phyloP scores from a whole-genome alignment of 2,888 invertebrate genomes.

The Diarsia brunnea region DNA sequence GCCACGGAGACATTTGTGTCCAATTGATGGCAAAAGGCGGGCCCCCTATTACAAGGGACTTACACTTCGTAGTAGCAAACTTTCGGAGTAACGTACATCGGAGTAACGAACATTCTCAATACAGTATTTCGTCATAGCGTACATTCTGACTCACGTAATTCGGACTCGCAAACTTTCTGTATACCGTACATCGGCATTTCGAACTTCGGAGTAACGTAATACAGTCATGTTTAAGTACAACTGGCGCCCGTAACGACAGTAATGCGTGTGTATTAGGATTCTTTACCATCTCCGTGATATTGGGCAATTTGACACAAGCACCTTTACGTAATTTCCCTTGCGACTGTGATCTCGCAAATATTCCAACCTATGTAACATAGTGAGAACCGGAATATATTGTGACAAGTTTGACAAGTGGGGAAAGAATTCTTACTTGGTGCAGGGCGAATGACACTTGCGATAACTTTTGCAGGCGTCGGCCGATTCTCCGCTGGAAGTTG shows the following conservation, averaged over 20 bases:
- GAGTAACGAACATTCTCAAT: no score
- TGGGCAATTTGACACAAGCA: slow-evolving; percentile 62
- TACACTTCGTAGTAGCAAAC: no score
- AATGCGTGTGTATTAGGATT: slow-evolving; percentile 48
- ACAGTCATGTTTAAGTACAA: neutral
- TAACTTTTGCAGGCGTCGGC: slow-evolving; percentile 68
- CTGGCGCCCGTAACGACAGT: slow-evolving; percentile 14
- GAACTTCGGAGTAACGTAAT: no score
- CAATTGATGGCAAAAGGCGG: no score
- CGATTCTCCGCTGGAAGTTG: slow-evolving; percentile 70
- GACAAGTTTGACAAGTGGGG: slow-evolving; percentile 60
- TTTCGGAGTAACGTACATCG: no score
- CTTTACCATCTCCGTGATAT: slow-evolving; percentile 56
- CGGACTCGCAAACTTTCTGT: no score
- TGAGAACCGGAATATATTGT: slow-evolving; percentile 50
- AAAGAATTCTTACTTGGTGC: slow-evolving; percentile 59
- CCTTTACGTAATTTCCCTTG: slow-evolving; percentile 68
- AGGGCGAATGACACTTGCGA: slow-evolving; percentile 64
- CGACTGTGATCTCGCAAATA: slow-evolving; percentile 53
- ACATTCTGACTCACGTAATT: no score
- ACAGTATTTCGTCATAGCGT: no score
- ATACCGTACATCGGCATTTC: no score
- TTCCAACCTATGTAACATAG: slow-evolving; percentile 32
- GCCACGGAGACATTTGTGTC: neutral
- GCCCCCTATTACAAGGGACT: no score